Evolutionary conservation across 1,140 invertebrate genomes (phyloP).

Genomic region (Nomia melanderi): DNA sequence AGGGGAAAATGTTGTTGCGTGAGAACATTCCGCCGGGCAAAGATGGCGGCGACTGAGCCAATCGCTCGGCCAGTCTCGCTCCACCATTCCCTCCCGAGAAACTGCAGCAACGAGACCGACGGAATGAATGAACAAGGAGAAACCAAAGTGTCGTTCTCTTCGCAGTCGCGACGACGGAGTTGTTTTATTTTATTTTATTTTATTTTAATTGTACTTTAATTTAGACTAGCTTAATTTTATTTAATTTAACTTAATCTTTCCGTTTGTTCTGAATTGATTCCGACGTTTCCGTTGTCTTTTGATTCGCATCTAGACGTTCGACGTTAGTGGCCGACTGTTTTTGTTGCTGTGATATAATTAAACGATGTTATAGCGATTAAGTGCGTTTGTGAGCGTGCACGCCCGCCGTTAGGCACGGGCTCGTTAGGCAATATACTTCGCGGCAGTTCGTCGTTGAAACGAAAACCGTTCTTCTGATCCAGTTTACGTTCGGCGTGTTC

Average conservation of each 20-base stretch:
- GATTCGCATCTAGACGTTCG: conserved; percentile 26
- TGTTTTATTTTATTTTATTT: conserved; percentile 12
- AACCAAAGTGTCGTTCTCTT: conserved; percentile 26
- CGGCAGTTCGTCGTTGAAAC: not conserved
- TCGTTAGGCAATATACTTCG: not conserved
- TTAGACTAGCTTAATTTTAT: too few species aligned
- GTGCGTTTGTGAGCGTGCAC: conserved; percentile 29
- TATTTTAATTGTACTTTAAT: too few species aligned
- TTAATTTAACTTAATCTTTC: too few species aligned
- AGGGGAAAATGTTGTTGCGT: too few species aligned
- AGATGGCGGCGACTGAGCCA: not conserved
- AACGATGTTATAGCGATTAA: conserved; percentile 48
- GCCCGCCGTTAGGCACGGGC: not conserved
- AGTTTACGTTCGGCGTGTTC: not conserved
- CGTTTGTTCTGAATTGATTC: too few species aligned
- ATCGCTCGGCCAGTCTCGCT: too few species aligned
- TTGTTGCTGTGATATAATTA: conserved; percentile 65
- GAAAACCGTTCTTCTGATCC: not conserved
- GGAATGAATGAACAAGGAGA: too few species aligned
- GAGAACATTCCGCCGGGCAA: not conserved
- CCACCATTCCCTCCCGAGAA: too few species aligned
- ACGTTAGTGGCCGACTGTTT: conserved; percentile 65
- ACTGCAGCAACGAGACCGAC: too few species aligned
- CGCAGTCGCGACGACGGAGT: conserved; percentile 5
- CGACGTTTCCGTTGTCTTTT: not conserved